phyloP scores from a whole-genome alignment of 1,140 invertebrate species.

The Oncopodura yosiiana region DNA sequence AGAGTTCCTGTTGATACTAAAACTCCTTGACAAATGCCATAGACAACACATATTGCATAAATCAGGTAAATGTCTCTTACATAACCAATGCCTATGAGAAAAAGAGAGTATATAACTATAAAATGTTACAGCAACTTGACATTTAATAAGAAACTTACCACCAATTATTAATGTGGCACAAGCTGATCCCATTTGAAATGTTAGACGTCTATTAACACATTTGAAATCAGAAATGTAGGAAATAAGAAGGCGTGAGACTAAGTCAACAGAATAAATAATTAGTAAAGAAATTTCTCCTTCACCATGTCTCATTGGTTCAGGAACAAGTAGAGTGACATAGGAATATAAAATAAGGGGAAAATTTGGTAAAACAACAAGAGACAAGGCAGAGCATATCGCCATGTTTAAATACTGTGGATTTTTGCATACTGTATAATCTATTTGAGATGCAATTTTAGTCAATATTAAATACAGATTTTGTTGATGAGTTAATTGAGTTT shows the following conservation, averaged over 20 bases:
- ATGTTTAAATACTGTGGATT: slow-evolving; percentile 20
- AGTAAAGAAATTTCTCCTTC: slow-evolving; percentile 10
- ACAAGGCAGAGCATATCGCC: slow-evolving; percentile 5
- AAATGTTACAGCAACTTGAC: background rate
- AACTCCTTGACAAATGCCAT: slow-evolving; percentile 17
- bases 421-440: slow-evolving; percentile 6
- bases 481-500: too few relatives aligned
- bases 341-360: slow-evolving; percentile 17
- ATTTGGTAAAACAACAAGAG: slow-evolving; percentile 9
- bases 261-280: slow-evolving; percentile 16
- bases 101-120: background rate
- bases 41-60: slow-evolving; percentile 15
- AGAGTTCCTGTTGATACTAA: slow-evolving; percentile 13
- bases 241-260: slow-evolving; percentile 12
- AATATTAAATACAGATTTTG: too few relatives aligned
- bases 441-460: background rate
- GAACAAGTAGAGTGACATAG: background rate
- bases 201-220: slow-evolving; percentile 8
- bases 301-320: background rate
- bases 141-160: slow-evolving; percentile 6
- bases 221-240: slow-evolving; percentile 22
- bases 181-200: slow-evolving; percentile 4
- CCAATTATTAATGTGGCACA: slow-evolving; percentile 5
- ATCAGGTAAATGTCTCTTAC: slow-evolving; percentile 11
- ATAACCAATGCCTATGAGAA: slow-evolving; percentile 8